Evolutionary conservation across 2,113 vertebrate species (phyloP).

Genomic region (Apteryx mantelli): DNA sequence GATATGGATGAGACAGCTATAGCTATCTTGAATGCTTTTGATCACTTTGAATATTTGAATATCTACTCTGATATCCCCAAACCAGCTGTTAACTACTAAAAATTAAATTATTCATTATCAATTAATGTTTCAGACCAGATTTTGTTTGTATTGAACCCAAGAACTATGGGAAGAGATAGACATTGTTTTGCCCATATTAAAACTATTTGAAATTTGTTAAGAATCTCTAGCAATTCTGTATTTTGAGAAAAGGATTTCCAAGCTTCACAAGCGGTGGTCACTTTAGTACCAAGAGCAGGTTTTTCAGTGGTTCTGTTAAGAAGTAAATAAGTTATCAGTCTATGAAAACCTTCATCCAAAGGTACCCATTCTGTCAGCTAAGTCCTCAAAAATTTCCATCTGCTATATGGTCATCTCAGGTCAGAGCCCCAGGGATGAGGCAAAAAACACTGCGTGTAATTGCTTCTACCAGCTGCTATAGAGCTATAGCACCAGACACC

Average conservation of each 20-base stretch:
- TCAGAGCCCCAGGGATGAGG: not conserved
- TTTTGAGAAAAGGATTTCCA: not conserved
- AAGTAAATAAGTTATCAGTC: not conserved
- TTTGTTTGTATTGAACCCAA: not conserved
- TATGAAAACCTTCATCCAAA: not conserved
- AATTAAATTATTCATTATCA: rapidly evolving
- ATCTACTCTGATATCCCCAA: not conserved
- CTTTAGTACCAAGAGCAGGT: not conserved
- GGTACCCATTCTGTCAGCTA: not conserved
- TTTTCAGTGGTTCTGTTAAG: not conserved
- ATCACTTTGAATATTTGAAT: not conserved
- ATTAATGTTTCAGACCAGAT: not conserved
- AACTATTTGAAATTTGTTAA: not conserved
- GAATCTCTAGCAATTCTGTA: rapidly evolving
- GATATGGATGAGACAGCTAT: not conserved
- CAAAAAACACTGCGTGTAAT: not conserved
- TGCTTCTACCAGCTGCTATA: not conserved
- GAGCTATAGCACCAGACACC: not conserved
- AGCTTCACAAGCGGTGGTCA: not conserved
- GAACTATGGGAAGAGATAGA: not conserved
- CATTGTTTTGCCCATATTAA: not conserved
- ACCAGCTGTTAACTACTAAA: not conserved
- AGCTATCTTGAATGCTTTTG: not conserved
- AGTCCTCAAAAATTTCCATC: not conserved
- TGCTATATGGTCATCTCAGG: not conserved